These are phyloP conservation scores for Artemisiospiza belli DNA, from an alignment of 2,113 vertebrate genomes.

Conservation along the genomic window DNA sequence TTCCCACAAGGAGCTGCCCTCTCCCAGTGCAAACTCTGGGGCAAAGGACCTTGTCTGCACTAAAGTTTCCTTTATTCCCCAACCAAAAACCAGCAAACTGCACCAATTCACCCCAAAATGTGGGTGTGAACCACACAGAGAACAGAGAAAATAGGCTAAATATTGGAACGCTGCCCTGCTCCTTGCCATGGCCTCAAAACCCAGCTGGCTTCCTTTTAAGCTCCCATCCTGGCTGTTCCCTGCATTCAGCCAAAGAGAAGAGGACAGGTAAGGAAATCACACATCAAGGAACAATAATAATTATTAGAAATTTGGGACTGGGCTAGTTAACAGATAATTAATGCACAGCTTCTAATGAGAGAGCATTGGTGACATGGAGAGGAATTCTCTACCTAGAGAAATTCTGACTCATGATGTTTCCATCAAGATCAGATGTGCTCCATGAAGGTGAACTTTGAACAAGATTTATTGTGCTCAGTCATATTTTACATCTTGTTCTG, in stretches of 20 bases:
- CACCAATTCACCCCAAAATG: neutral
- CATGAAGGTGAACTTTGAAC: neutral
- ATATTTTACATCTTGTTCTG: neutral
- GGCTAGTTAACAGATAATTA: neutral
- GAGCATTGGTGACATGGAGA: neutral
- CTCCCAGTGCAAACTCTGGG: neutral
- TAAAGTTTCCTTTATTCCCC: neutral
- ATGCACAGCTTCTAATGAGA: neutral
- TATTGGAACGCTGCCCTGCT: neutral
- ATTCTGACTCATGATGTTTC: neutral
- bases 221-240: neutral
- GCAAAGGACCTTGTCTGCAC: neutral
- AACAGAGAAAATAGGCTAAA: neutral
- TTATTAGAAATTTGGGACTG: neutral
- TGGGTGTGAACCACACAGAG: neutral
- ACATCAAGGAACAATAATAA: neutral
- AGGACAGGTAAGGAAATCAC: neutral
- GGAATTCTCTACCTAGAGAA: neutral
- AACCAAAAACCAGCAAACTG: neutral
- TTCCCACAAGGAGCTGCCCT: neutral
- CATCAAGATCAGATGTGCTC: neutral
- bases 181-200: neutral
- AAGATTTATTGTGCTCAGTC: neutral
- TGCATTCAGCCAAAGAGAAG: neutral
- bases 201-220: neutral